Evolutionary conservation across 2,113 vertebrate species (phyloP).

Genomic region (Megaleporinus macrocephalus): DNA sequence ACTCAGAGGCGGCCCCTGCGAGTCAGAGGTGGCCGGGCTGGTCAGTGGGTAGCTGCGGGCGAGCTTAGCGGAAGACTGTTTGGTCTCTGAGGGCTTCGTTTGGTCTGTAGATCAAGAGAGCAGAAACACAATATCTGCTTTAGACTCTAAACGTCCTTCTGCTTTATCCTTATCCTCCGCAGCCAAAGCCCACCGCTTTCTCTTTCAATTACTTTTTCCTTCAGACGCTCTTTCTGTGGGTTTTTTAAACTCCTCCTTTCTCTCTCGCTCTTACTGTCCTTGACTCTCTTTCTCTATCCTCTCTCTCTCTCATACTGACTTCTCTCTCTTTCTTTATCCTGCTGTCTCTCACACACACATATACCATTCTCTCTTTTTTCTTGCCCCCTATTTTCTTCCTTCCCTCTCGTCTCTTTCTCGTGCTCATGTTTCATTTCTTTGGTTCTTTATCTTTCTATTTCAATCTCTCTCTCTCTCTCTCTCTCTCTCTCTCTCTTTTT

Average conservation of each 20-base stretch:
- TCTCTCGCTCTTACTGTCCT: background rate
- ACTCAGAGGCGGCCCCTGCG: conserved; percentile 9
- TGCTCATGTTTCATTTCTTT: background rate
- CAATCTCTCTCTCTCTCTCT: background rate
- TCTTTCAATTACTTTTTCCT: background rate
- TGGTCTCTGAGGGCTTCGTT: conserved; percentile 29
- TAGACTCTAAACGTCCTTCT: background rate
- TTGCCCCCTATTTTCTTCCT: background rate
- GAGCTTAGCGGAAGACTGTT: background rate
- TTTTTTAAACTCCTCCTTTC: background rate
- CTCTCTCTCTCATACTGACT: background rate
- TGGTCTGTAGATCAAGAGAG: conserved; percentile 30
- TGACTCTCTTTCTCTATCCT: background rate
- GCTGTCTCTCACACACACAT: background rate
- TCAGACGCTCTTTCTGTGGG: background rate
- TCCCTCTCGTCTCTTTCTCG: background rate
- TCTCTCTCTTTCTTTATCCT: rapidly evolving
- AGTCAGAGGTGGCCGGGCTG: conserved; percentile 2
- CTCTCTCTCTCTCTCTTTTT: background rate
- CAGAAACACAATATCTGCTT: conserved; percentile 7
- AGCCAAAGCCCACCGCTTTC: background rate
- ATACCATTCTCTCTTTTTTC: no score
- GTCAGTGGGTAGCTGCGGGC: conserved; percentile 24
- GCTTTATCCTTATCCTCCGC: background rate
- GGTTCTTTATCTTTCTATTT: background rate